Percentiles rank a stretch among this genome's conserved stretches.
Evolutionary conservation across 2,113 vertebrate species (phyloP).

Genomic region (Emydura subglobosa): DNA sequence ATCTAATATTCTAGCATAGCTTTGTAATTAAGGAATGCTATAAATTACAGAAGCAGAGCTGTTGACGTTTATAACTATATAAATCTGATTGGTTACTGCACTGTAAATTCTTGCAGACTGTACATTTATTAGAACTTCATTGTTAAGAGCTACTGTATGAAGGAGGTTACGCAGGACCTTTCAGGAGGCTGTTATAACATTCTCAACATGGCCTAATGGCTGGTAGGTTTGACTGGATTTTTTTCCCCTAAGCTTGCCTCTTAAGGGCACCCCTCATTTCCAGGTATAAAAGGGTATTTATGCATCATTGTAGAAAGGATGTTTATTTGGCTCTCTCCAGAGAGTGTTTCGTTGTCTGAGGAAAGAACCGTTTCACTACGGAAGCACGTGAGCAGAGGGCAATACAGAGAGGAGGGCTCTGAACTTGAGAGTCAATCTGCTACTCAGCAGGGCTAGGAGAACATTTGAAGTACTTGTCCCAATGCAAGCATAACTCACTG

Average conservation of each 20-base stretch:
- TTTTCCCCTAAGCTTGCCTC: constrained; percentile 51
- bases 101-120: constrained; percentile 74
- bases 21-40: constrained; percentile 66
- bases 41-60: constrained; percentile 76
- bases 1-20: constrained; percentile 54
- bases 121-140: constrained; percentile 74
- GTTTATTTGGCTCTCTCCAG: constrained; percentile 47
- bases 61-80: constrained; percentile 77
- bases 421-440: not conserved
- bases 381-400: not conserved
- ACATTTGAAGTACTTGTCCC: not conserved
- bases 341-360: constrained; percentile 54
- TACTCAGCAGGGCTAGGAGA: not conserved
- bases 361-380: constrained; percentile 11
- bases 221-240: constrained; percentile 38
- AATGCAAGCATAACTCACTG: not conserved
- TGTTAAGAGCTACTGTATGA: constrained; percentile 73
- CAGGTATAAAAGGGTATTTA: constrained; percentile 63
- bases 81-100: constrained; percentile 75
- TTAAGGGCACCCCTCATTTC: constrained; percentile 53
- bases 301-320: constrained; percentile 43
- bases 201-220: constrained; percentile 70
- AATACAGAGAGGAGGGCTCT: fast-evolving
- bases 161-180: constrained; percentile 55
- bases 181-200: constrained; percentile 47